Conservation (phyloP, 2,888 invertebrate species). For the Aspidapion aeneum region DNA sequence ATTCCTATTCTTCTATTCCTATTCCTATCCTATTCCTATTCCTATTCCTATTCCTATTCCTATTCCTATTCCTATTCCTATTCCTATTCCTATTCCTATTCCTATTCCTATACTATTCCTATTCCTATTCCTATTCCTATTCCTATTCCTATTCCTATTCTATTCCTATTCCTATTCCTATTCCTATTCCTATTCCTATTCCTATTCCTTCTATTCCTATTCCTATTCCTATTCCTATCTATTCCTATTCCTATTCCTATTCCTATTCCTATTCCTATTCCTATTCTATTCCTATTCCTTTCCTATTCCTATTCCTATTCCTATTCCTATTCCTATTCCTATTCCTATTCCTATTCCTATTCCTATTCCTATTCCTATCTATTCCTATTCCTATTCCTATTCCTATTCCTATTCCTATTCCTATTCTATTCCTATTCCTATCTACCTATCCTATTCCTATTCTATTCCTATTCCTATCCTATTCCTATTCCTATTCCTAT, state of each 20-base stretch:
- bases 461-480: not conserved
- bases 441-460: not conserved
- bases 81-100: not conserved
- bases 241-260: not conserved
- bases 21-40: not conserved
- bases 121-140: not conserved
- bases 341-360: not conserved
- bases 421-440: not conserved
- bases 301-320: not conserved
- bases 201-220: not conserved
- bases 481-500: not conserved
- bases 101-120: not conserved
- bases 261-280: not conserved
- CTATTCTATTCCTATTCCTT: not conserved
- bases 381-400: not conserved
- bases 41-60: not conserved
- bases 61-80: not conserved
- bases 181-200: not conserved
- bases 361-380: not conserved
- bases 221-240: not conserved
- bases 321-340: not conserved
- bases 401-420: not conserved
- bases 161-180: not conserved
- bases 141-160: not conserved
- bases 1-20: not conserved